Conservation (phyloP, 2,888 invertebrate species). For the Brachyptera risi region DNA sequence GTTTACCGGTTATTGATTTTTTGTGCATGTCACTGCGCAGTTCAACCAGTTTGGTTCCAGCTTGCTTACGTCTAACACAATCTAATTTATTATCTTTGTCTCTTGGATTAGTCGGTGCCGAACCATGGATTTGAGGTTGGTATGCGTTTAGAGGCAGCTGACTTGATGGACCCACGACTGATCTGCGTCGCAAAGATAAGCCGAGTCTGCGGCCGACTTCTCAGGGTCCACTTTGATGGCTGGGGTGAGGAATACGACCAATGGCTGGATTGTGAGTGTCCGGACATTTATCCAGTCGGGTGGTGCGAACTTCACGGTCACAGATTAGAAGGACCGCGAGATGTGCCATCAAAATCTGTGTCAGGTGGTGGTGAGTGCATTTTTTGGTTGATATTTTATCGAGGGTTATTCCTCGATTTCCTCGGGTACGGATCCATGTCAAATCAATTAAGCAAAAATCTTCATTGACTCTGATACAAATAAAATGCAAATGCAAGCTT, state of each 20-base stretch:
- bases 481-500: too few relatives aligned
- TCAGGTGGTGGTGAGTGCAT: not conserved
- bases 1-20: not conserved
- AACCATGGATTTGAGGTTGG: conserved; percentile 86
- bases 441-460: too few relatives aligned
- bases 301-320: conserved; percentile 95
- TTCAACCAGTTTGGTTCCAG: not conserved
- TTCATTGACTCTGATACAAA: too few relatives aligned
- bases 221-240: conserved; percentile 91
- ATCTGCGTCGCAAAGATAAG: conserved; percentile 94
- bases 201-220: conserved; percentile 83
- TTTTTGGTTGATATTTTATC: not conserved
- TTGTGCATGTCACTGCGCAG: too few relatives aligned
- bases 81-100: not conserved
- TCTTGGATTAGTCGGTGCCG: conserved; percentile 56
- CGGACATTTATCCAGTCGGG: conserved; percentile 94
- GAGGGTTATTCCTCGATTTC: not conserved
- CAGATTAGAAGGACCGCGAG: conserved; percentile 75
- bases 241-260: conserved; percentile 98
- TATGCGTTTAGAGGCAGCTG: conserved; percentile 92
- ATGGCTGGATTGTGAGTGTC: conserved; percentile 94
- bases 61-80: not conserved
- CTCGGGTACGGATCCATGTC: too few relatives aligned
- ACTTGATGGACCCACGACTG: conserved; percentile 93
- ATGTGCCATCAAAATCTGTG: not conserved